phyloP scores from a whole-genome alignment of 2,888 invertebrate genomes.

The Aphodius granarius region DNA sequence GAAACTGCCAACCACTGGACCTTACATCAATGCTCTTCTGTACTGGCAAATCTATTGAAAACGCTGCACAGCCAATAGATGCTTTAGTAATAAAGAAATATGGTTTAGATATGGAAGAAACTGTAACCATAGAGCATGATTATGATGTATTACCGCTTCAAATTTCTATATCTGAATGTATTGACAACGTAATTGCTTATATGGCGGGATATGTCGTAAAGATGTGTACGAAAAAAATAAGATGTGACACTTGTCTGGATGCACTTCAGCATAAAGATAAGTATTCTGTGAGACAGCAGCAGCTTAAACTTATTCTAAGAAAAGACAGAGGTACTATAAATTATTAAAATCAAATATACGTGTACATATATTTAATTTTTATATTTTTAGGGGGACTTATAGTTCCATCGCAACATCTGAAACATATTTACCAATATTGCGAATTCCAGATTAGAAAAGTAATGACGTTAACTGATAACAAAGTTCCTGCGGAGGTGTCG shows the following conservation, averaged over 20 bases:
- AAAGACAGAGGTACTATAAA: not conserved
- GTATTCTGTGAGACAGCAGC: not conserved
- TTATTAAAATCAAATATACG: conserved; percentile 1
- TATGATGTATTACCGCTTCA: not conserved
- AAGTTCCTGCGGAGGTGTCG: not conserved
- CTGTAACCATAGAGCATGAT: not conserved
- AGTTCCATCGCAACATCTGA: not conserved
- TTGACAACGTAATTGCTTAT: not conserved
- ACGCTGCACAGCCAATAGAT: not conserved
- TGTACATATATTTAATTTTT: not conserved
- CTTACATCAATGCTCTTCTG: not conserved
- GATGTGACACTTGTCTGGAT: not conserved
- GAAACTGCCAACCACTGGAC: not conserved
- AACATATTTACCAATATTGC: not conserved
- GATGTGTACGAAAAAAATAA: not conserved
- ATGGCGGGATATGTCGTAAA: conserved; percentile 2
- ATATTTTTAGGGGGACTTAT: conserved; percentile 1
- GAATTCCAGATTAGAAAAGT: not conserved
- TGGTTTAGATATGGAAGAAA: not conserved
- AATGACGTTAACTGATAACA: not conserved
- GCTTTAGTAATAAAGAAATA: not conserved
- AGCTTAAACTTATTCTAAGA: not conserved
- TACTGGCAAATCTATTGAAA: not conserved
- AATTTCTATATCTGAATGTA: not conserved
- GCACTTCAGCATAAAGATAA: not conserved